phyloP scores from a whole-genome alignment of 2,113 vertebrate genomes.

The Canis aureus region DNA sequence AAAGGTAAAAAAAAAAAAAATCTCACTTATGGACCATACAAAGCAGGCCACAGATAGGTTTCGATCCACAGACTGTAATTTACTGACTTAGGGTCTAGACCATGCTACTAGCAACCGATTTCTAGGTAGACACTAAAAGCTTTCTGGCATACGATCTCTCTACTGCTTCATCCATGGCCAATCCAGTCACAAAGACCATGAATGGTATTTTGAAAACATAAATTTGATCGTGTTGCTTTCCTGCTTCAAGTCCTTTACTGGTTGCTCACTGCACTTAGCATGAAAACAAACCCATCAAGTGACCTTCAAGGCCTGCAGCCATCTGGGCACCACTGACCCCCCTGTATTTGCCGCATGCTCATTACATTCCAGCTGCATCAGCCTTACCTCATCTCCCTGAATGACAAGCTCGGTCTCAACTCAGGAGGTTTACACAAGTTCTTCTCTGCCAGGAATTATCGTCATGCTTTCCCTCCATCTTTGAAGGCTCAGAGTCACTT shows the following conservation, averaged over 20 bases:
- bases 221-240: not conserved
- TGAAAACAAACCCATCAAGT: not conserved
- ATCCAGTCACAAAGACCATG: not conserved
- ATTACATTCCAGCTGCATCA: not conserved
- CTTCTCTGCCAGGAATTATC: not conserved
- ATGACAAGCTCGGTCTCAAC: not conserved
- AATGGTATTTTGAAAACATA: not conserved
- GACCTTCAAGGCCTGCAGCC: not conserved
- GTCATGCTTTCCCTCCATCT: not conserved
- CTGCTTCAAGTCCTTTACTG: not conserved
- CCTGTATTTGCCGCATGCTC: not conserved
- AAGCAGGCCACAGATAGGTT: not conserved
- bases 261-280: not conserved
- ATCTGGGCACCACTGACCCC: not conserved
- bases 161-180: not conserved
- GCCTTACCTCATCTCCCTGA: not conserved
- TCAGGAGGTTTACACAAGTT: not conserved
- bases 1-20: not conserved
- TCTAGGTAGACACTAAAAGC: not conserved
- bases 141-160: not conserved
- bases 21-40: not conserved
- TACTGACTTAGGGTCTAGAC: not conserved
- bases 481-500: not conserved
- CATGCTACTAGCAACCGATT: not conserved
- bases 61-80: not conserved